Percentiles rank a stretch among this genome's conserved stretches.
These are phyloP conservation scores for Agapostemon virescens DNA, from an alignment of 2,888 invertebrate species.

Conservation along the genomic window DNA sequence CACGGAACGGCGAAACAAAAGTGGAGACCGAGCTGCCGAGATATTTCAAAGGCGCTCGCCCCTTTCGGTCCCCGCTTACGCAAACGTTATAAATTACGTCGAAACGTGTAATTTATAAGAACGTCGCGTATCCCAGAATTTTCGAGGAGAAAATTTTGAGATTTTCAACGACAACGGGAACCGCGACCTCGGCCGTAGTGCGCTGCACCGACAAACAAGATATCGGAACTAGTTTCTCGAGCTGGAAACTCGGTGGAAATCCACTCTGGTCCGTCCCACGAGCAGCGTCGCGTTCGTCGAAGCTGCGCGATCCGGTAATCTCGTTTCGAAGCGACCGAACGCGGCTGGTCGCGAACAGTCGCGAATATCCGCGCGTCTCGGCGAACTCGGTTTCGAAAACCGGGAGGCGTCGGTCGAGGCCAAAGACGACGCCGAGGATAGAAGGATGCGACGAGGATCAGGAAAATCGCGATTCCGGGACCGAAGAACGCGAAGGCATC, in stretches of 20 bases:
- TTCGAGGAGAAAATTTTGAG: too few species aligned
- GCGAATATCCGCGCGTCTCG: neutral
- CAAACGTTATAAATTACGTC: too few species aligned
- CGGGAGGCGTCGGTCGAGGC: neutral
- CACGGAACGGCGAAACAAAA: too few species aligned
- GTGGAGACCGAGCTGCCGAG: too few species aligned
- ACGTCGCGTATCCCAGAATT: too few species aligned
- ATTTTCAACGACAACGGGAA: neutral
- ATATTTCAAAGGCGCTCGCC: too few species aligned
- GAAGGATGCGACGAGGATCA: constrained; percentile 20
- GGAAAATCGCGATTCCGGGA: constrained; percentile 7
- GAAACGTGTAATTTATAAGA: too few species aligned
- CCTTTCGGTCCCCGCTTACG: too few species aligned
- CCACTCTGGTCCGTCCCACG: neutral
- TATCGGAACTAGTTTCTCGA: neutral
- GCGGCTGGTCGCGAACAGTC: neutral
- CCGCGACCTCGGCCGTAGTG: neutral
- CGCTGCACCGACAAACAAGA: neutral
- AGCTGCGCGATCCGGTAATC: neutral
- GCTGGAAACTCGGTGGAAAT: neutral
- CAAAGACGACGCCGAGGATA: neutral
- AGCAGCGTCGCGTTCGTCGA: neutral
- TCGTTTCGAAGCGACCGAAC: neutral
- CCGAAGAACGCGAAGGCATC: neutral
- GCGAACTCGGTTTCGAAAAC: neutral